Evolutionary conservation across 2,888 invertebrate species (phyloP), one percentile per base, ranked within the genome.

Genomic region (Pterostichus niger): DNA sequence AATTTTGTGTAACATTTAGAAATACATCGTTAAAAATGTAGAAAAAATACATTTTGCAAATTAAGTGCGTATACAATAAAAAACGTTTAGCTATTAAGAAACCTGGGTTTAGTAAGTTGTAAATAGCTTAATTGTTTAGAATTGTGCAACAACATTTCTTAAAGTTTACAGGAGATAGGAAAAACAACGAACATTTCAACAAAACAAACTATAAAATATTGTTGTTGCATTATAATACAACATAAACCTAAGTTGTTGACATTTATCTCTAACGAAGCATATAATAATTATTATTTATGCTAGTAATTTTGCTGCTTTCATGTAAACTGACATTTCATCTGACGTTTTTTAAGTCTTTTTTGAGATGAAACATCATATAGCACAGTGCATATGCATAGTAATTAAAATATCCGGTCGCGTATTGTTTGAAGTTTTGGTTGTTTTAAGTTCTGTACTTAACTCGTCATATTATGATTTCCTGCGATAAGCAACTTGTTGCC

Each of bases 351-450:
- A 64, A 64, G 33, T 64, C 64, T 64, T 64, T 64, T 64, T 64
- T 64, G 6, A 64, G 35, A 59, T n/a, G 33, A 11, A 49, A 33
- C 64, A 61, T 61, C 61, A 61, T 61, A 61, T 33, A 10, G 61
- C 61, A 61, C 10, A 31, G 35, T n/a, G 61, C 35, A 64, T 35
- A 33, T n/a, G 61, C 35, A 64, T 35, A 35, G 33, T 35, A 64
- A 64, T 64, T 64, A 64, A 64, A 64, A 64, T 64, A 35, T 64
- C 64, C 64, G 64, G 64, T 35, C 64, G 13, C 64, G n/a, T 64
- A 64, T 64, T 64, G 64, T 64, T 64, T 33, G 6, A 64, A 13
- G 64, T 64, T 64, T 64, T 31, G 9, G 31, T 61, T 61, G 59
- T 64, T 31, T 49, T 49, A 49, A 11, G 49, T 49, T 49, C 5